A percentile compares a stretch with the other conserved stretches of the same genome.
These are phyloP conservation scores for Epinephelus fuscoguttatus DNA, from an alignment of 2,113 vertebrate species.

Conservation along the genomic window DNA sequence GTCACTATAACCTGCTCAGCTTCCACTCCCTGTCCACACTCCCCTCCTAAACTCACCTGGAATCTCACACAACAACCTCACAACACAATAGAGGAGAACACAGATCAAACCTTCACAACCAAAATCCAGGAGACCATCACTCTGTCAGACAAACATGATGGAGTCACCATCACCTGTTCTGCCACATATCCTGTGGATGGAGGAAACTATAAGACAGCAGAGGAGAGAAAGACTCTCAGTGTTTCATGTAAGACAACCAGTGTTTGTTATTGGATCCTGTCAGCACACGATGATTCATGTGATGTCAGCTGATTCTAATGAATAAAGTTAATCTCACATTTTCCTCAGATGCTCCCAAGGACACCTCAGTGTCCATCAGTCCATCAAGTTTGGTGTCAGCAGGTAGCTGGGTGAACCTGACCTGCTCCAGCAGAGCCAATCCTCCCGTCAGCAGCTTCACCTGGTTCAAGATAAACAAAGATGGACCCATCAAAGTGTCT, in stretches of 20 bases:
- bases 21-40: slow-evolving; percentile 50
- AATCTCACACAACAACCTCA: not conserved
- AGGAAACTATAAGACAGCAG: not conserved
- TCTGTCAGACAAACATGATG: too few species aligned
- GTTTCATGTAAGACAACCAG: slow-evolving; percentile 56
- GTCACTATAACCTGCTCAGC: slow-evolving; percentile 55
- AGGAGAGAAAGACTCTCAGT: not conserved
- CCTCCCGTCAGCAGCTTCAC: slow-evolving; percentile 32
- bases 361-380: slow-evolving; percentile 33
- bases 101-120: slow-evolving; percentile 13
- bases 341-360: slow-evolving; percentile 44
- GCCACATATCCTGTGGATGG: not conserved
- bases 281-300: not conserved
- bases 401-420: slow-evolving; percentile 14
- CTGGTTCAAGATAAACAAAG: slow-evolving; percentile 50
- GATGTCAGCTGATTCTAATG: too few species aligned
- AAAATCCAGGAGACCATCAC: too few species aligned
- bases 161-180: too few species aligned
- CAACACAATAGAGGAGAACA: not conserved
- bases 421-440: slow-evolving; percentile 44
- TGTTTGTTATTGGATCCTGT: not conserved
- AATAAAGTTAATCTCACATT: not conserved
- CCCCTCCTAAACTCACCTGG: slow-evolving; percentile 51
- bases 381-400: slow-evolving; percentile 22
- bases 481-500: not conserved